Conservation (phyloP, 2,113 vertebrate species). For the Coryphaenoides rupestris region DNA sequence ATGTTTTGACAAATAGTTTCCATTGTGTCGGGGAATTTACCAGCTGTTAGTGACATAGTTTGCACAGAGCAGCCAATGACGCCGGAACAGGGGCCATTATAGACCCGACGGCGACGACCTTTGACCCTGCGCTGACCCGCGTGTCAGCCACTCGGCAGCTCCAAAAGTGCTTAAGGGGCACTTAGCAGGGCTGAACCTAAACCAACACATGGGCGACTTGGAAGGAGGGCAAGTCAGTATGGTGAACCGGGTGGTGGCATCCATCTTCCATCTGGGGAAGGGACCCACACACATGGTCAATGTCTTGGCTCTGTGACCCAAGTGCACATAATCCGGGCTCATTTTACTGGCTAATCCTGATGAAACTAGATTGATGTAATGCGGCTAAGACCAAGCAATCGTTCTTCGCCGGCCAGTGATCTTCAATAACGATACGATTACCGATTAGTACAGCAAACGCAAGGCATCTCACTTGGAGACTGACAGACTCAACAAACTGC, state of each 20-base stretch:
- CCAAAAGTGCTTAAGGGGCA: not conserved
- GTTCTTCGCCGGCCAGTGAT: too few relatives aligned
- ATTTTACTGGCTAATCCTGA: conserved; percentile 15
- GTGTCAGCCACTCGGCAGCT: not conserved
- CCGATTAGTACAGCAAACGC: too few relatives aligned
- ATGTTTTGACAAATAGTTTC: too few relatives aligned
- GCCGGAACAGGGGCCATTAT: not conserved
- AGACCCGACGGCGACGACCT: not conserved
- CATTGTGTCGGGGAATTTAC: too few relatives aligned
- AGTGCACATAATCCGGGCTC: not conserved
- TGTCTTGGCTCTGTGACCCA: not conserved
- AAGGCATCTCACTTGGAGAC: too few relatives aligned
- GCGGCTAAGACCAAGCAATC: not conserved
- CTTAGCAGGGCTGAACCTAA: not conserved
- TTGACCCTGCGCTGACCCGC: conserved; percentile 1
- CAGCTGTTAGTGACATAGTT: too few relatives aligned
- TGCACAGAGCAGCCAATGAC: not conserved
- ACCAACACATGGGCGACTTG: not conserved
- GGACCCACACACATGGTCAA: not conserved
- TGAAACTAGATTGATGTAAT: not conserved
- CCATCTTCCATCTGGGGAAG: not conserved
- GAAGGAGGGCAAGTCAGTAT: not conserved
- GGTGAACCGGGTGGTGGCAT: not conserved
- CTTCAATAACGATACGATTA: too few relatives aligned
- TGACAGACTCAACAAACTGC: too few relatives aligned